phyloP scores from a whole-genome alignment of 2,113 vertebrate species.

The Neopipo cinnamomea region DNA sequence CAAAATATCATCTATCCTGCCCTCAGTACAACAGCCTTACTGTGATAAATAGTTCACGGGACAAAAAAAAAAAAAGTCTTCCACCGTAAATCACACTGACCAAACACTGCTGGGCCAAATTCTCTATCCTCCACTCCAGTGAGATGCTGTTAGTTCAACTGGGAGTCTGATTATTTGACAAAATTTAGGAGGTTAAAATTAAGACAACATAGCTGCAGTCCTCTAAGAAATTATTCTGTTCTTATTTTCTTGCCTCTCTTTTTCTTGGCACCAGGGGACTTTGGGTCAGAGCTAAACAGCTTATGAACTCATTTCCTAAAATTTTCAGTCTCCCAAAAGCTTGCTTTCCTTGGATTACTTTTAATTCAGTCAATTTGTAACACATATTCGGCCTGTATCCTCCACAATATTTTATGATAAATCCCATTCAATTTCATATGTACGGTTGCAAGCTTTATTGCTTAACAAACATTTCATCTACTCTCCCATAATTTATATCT shows the following conservation, averaged over 20 bases:
- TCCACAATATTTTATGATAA: conserved; percentile 78
- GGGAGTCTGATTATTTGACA: conserved; percentile 52
- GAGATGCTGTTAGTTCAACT: conserved; percentile 37
- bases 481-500: conserved; percentile 82
- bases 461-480: conserved; percentile 84
- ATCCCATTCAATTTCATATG: conserved; percentile 76
- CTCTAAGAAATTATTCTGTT: conserved; percentile 48
- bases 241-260: conserved; percentile 45
- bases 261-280: conserved; percentile 56
- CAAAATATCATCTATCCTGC: conserved; percentile 49
- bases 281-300: conserved; percentile 61
- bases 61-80: not conserved
- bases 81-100: conserved; percentile 49
- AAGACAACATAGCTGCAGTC: conserved; percentile 51
- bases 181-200: conserved; percentile 66
- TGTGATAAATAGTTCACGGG: conserved; percentile 37
- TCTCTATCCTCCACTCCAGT: conserved; percentile 31
- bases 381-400: conserved; percentile 67
- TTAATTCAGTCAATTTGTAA: conserved; percentile 74
- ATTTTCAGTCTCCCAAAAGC: conserved; percentile 66
- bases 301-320: conserved; percentile 66
- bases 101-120: conserved; percentile 40
- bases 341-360: conserved; percentile 69
- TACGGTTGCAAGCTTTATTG: conserved; percentile 80
- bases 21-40: conserved; percentile 13